Conservation (phyloP, 2,888 invertebrate species). For the Scaptomyza cyrtandrae region DNA sequence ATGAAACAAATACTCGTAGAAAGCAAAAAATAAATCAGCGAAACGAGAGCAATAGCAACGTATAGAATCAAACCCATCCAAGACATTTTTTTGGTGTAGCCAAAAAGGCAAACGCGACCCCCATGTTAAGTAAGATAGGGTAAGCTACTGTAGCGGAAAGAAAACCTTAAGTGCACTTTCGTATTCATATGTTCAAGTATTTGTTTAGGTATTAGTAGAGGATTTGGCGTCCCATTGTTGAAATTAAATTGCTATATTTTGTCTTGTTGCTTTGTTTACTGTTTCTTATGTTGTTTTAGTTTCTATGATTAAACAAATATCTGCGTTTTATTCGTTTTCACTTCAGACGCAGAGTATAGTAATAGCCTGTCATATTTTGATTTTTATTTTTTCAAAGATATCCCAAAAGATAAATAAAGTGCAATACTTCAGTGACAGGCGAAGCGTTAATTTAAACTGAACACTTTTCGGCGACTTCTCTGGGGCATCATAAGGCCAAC, state of each 20-base stretch:
- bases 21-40: slow-evolving; percentile 63
- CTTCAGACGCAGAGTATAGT: not conserved
- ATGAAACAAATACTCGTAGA: slow-evolving; percentile 48
- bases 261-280: too few species aligned
- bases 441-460: slow-evolving; percentile 60
- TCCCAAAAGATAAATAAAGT: slow-evolving; percentile 73
- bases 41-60: slow-evolving; percentile 35
- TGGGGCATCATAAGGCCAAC: slow-evolving; percentile 52
- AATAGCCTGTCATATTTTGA: not conserved
- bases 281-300: too few species aligned
- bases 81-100: slow-evolving; percentile 42
- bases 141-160: not conserved
- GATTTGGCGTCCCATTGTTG: too few species aligned
- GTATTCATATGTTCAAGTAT: not conserved
- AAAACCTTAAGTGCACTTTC: not conserved
- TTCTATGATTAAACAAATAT: not conserved
- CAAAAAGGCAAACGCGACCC: slow-evolving; percentile 54
- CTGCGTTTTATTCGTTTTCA: not conserved
- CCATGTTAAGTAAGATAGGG: slow-evolving; percentile 55
- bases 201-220: not conserved
- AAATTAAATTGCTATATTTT: too few species aligned
- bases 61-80: slow-evolving; percentile 51
- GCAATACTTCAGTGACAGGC: slow-evolving; percentile 64
- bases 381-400: slow-evolving; percentile 7
- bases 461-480: slow-evolving; percentile 42